phyloP scores from a whole-genome alignment of 2,797 vertebrate genomes.

The Threskiornis aethiopicus region DNA sequence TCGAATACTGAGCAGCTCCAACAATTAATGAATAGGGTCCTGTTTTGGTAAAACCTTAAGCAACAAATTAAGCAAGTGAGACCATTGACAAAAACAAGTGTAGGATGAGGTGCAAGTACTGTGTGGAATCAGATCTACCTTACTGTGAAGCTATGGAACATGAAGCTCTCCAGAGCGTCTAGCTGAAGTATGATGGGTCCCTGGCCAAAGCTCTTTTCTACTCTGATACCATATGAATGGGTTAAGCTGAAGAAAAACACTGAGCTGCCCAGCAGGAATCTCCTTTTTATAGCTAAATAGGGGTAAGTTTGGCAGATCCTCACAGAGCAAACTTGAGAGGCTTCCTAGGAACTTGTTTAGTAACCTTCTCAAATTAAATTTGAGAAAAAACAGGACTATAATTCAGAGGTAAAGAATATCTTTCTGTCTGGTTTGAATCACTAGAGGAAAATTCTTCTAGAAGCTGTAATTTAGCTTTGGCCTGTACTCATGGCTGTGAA shows the following conservation, averaged over 20 bases:
- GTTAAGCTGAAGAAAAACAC: not conserved
- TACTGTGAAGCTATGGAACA: not conserved
- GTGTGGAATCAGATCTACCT: not conserved
- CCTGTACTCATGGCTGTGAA: not conserved
- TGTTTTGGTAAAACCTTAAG: not conserved
- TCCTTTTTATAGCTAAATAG: not conserved
- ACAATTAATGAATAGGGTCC: not conserved
- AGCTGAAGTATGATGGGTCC: not conserved
- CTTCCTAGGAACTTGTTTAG: not conserved
- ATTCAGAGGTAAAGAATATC: not conserved
- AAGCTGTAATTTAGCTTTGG: not conserved
- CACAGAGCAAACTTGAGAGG: not conserved
- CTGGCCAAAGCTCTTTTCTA: not conserved
- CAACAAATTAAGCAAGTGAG: not conserved
- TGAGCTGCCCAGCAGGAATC: not conserved
- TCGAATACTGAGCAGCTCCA: not conserved
- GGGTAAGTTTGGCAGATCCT: not conserved
- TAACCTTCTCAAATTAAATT: not conserved
- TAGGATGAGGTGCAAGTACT: not conserved
- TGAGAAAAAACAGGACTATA: not conserved
- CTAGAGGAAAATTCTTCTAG: not conserved
- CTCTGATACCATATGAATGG: not conserved
- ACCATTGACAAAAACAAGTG: not conserved
- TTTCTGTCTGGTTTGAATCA: not conserved
- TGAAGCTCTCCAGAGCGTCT: not conserved